Evolutionary conservation across 2,888 invertebrate genomes (phyloP), one percentile per base, ranked within the genome.

Genomic region (Ligdia adustata): DNA sequence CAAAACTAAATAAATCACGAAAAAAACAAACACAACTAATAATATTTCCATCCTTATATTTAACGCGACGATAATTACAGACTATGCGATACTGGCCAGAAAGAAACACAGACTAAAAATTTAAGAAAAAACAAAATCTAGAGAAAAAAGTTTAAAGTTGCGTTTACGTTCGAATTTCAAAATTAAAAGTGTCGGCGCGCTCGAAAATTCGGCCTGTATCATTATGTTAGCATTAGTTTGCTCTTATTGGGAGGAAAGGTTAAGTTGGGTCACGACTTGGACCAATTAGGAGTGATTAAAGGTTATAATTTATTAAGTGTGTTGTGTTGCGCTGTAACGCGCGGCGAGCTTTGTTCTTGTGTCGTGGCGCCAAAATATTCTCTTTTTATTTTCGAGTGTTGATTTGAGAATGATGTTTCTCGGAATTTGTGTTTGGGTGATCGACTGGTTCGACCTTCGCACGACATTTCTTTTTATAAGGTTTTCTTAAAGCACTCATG

Each of bases 31-130:
- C 79, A 85, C 72, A 72, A 55, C 48, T 49, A 88, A 88, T 88
- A 88, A 88, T 88, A 88, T 87, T 86, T 89, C 82, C 86, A 89
- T 89, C 86, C 86, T 76, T 87, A 85, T 89, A 86, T 82, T 87
- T 89, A 87, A 81, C 68, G 71, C 73, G 72, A 76, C 70, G 80
- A 85, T 89, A 89, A 89, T 89, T 88, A 89, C 80, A 82, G 86
- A 52, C 56, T 69, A 67, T 65, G 72, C 66, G 64, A 20, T 22
- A 43, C 42, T 27, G 37, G 47, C 37, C 40, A 22, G 22, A n/a
- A n/a, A 34, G 40, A 46, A 46, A 38, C 33, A 34, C 28, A 31
- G 27, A n/a, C 13, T 41, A 28, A 44, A 50, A 43, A 31, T 9
- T 37, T 27, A 42, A 45, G 34, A 39, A 43, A 47, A 41, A 41